These are phyloP conservation scores for Acrobasis consociella DNA, from an alignment of 2,888 invertebrate genomes.

Conservation along the genomic window DNA sequence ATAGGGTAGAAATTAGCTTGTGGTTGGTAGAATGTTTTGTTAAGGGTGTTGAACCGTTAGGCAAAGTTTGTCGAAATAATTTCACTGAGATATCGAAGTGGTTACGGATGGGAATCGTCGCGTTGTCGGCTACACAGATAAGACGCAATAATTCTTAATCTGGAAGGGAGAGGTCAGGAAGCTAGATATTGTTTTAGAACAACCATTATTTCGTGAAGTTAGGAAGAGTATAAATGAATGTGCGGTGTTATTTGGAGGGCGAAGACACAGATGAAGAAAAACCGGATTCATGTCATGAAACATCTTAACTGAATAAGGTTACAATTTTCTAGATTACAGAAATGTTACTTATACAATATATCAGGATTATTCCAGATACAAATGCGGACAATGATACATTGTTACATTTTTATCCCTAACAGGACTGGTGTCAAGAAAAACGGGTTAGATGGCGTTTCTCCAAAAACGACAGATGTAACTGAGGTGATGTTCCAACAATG, in stretches of 20 bases:
- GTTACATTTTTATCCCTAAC: too few relatives aligned
- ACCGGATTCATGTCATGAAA: too few relatives aligned
- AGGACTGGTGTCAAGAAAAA: too few relatives aligned
- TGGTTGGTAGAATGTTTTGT: slow-evolving; percentile 28
- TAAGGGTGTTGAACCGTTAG: slow-evolving; percentile 61
- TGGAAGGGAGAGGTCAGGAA: slow-evolving; percentile 47
- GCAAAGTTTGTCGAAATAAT: slow-evolving; percentile 77
- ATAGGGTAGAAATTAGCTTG: slow-evolving; percentile 46
- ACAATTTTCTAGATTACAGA: too few relatives aligned
- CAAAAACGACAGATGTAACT: too few relatives aligned
- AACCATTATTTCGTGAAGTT: slow-evolving; percentile 58
- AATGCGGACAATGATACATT: too few relatives aligned
- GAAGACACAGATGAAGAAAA: too few relatives aligned
- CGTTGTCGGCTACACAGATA: slow-evolving; percentile 73
- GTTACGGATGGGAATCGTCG: slow-evolving; percentile 62
- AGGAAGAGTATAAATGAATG: slow-evolving; percentile 25
- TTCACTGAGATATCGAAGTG: slow-evolving; percentile 68
- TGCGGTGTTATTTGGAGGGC: slow-evolving; percentile 23
- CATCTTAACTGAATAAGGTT: too few relatives aligned
- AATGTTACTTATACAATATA: too few relatives aligned
- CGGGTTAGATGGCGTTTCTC: too few relatives aligned
- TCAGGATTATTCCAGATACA: too few relatives aligned
- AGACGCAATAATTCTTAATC: slow-evolving; percentile 77
- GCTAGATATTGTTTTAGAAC: slow-evolving; percentile 57
- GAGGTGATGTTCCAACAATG: too few relatives aligned